Evolutionary conservation across 2,113 vertebrate genomes (phyloP).

Genomic region (Rhea pennata): DNA sequence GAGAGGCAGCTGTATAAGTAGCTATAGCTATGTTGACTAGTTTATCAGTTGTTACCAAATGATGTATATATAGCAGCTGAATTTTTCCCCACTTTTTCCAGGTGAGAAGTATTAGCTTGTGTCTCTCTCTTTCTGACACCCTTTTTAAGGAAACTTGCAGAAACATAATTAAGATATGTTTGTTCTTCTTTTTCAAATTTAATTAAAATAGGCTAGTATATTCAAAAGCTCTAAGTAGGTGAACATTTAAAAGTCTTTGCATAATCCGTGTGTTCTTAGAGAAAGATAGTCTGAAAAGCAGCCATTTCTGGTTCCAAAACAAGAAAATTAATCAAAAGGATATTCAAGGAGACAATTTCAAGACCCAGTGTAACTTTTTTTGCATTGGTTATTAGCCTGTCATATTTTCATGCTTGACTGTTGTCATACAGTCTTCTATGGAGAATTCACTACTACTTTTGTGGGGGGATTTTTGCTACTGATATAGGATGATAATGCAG

Average conservation of each 20-base stretch:
- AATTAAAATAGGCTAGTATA: not conserved
- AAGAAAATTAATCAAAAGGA: not conserved
- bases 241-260: not conserved
- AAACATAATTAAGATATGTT: not conserved
- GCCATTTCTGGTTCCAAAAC: not conserved
- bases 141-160: not conserved
- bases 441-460: not conserved
- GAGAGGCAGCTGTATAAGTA: not conserved
- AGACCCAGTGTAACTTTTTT: not conserved
- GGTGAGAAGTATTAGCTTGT: not conserved
- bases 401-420: not conserved
- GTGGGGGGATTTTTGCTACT: not conserved
- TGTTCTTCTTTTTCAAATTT: not conserved
- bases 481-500: not conserved
- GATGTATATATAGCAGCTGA: not conserved
- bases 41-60: not conserved
- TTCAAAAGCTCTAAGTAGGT: not conserved
- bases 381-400: not conserved
- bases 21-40: fast-evolving
- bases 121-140: not conserved
- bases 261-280: not conserved
- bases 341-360: not conserved
- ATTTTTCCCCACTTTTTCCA: not conserved
- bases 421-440: not conserved
- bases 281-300: not conserved